Percentiles rank a stretch among this genome's conserved stretches.
Conservation (phyloP, 1,140 invertebrate genomes). For the Caenorhabditis inopinata region DNA sequence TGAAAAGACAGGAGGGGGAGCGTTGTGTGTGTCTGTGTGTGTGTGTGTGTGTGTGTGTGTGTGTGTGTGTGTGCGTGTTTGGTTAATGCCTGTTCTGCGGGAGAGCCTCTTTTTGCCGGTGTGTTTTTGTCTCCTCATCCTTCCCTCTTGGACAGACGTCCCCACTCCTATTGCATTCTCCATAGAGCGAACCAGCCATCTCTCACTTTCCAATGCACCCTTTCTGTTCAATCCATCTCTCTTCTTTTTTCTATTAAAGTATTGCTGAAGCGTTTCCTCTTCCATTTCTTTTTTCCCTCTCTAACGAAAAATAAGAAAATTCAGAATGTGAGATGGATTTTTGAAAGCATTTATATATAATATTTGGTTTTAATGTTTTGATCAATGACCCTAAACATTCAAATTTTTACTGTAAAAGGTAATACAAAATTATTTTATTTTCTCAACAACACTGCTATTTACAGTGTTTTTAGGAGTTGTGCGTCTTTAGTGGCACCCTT, state of each 20-base stretch:
- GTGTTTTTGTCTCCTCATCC: background rate
- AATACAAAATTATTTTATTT: too few relatives aligned
- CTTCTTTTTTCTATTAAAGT: background rate
- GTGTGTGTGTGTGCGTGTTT: too few relatives aligned
- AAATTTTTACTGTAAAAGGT: too few relatives aligned
- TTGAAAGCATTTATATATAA: too few relatives aligned
- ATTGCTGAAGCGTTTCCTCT: background rate
- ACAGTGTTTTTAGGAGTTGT: too few relatives aligned
- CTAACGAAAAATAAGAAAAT: too few relatives aligned
- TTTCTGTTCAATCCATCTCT: background rate
- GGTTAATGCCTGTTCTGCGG: too few relatives aligned
- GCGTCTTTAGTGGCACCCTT: background rate
- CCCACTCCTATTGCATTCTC: background rate
- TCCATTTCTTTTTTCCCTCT: constrained; percentile 11
- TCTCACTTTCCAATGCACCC: background rate
- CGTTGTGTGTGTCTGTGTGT: background rate
- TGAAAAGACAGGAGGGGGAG: background rate
- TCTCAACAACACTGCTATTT: too few relatives aligned
- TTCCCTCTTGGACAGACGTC: background rate
- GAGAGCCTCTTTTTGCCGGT: background rate
- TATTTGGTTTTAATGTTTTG: too few relatives aligned
- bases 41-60: background rate
- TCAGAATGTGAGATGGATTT: too few relatives aligned
- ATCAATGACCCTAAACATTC: too few relatives aligned
- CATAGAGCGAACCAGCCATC: background rate